These are phyloP conservation scores for Matsumyia berberina DNA, from an alignment of 2,888 invertebrate genomes.

Conservation along the genomic window DNA sequence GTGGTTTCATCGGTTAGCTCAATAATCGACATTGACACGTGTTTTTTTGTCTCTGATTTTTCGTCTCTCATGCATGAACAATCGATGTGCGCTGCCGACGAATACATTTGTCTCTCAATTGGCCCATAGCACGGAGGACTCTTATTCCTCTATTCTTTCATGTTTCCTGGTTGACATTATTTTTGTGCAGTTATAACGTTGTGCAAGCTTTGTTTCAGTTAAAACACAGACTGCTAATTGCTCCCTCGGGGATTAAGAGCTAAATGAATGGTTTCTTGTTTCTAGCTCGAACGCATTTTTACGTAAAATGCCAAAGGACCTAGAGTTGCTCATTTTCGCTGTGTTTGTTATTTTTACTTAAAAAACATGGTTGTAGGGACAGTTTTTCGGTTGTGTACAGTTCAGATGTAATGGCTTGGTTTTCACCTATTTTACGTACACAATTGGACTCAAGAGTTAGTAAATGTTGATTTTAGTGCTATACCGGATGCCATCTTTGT, in stretches of 20 bases:
- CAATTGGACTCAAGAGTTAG: too few relatives aligned
- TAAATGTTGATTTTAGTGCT: too few relatives aligned
- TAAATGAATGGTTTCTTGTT: slow-evolving; percentile 59
- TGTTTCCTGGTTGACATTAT: slow-evolving; percentile 37
- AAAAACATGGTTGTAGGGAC: not conserved
- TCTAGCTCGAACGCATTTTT: not conserved
- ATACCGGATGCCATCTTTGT: too few relatives aligned
- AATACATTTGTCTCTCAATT: slow-evolving; percentile 63
- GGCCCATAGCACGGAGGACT: slow-evolving; percentile 45
- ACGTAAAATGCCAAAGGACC: not conserved
- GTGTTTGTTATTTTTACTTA: not conserved
- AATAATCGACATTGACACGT: slow-evolving; percentile 36
- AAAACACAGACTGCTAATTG: slow-evolving; percentile 54
- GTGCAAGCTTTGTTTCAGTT: slow-evolving; percentile 41
- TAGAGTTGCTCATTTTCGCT: slow-evolving; percentile 1
- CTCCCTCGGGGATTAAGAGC: slow-evolving; percentile 43
- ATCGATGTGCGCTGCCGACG: slow-evolving; percentile 16
- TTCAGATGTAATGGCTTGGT: too few relatives aligned
- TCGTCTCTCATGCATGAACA: slow-evolving; percentile 29
- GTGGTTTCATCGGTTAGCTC: slow-evolving; percentile 23
- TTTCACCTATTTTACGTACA: too few relatives aligned
- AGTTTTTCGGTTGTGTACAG: not conserved
- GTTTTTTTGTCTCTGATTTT: slow-evolving; percentile 10
- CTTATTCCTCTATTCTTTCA: slow-evolving; percentile 24
- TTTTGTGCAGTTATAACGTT: slow-evolving; percentile 37